Evolutionary conservation across 30 jellyfish, hydroid and myxozoan genomes (phyloP), one percentile per base, ranked within the genome.

Genomic region (Hydractinia echinata): DNA sequence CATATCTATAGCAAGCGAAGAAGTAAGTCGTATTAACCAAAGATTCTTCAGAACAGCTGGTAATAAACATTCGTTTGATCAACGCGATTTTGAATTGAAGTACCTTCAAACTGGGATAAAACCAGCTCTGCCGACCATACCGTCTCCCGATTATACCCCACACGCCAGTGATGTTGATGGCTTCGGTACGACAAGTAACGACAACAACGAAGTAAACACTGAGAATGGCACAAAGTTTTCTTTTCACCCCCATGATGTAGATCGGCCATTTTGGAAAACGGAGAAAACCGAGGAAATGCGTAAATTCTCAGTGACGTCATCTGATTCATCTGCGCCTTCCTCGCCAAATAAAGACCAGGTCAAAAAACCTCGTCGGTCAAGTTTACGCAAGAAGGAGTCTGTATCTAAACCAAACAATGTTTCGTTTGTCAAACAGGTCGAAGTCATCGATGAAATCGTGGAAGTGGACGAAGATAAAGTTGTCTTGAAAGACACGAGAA

Each of bases 1-100:
- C 60, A 64, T 62, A 55, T 77, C 85, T 53, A 4, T 64, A 11
- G 60, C 85, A 55, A 77, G 85, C n/a, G 85, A 77, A 54, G 85
- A 77, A 54, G 85, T 77, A n/a, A 60, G 73, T 19, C 60, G 15
- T 15, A 77, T 77, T 7, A 77, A 55, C 60, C 54, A 56, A 52
- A 60, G 85, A 11, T 16, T 77, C 9, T 53, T 54, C 80, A 72
- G 51, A 21, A 44, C 60, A 5, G 39, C 72, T 50, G 19, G 60
- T 18, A 60, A 60, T 30, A 76, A 77, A 15, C 9, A 76, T 5
- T n/a, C 5, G 16, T 15, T 72, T 8, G 9, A 7, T 21, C 4
- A 64, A 13, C 74, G 6, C 51, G 39, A 44, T 7, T 44, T 6
- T n/a, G 18, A 8, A 7, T 44, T 44, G 10, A 64, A 64, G 18